A percentile compares a stretch with the other conserved stretches of the same genome.
phyloP scores from a whole-genome alignment of 2,113 vertebrate genomes.

The Aix galericulata region DNA sequence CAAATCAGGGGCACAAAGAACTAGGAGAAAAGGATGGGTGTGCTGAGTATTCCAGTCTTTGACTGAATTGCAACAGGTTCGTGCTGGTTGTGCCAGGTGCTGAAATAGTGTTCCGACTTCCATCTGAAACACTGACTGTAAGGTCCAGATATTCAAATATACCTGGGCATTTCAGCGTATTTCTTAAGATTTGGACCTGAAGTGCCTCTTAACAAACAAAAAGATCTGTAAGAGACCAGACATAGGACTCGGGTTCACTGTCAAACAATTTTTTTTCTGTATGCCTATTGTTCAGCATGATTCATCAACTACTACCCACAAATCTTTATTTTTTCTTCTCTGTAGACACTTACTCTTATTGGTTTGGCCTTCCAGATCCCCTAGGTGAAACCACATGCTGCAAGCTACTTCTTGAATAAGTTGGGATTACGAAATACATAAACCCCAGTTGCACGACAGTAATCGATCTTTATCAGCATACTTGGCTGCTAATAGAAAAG shows the following conservation, averaged over 20 bases:
- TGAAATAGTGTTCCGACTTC: background rate
- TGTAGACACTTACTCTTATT: background rate
- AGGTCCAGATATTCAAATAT: background rate
- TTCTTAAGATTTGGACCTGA: background rate
- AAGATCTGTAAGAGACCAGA: background rate
- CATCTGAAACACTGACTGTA: background rate
- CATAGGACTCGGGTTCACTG: background rate
- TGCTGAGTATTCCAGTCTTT: background rate
- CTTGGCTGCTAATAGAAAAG: background rate
- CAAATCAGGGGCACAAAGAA: background rate
- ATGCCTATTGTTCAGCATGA: background rate
- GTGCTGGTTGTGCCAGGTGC: background rate
- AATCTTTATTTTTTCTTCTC: background rate
- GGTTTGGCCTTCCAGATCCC: background rate
- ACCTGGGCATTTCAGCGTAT: background rate
- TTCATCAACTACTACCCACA: background rate
- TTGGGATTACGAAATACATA: background rate
- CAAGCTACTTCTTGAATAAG: background rate
- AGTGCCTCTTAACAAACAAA: background rate
- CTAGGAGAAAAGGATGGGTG: background rate
- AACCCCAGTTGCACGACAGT: background rate
- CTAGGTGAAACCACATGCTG: background rate
- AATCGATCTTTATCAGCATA: constrained; percentile 12
- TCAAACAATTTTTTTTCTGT: background rate
- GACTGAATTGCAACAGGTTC: background rate